A percentile compares a stretch with the other conserved stretches of the same genome.
These are phyloP conservation scores for Sebastes fasciatus DNA, from an alignment of 2,113 vertebrate species.

Conservation along the genomic window DNA sequence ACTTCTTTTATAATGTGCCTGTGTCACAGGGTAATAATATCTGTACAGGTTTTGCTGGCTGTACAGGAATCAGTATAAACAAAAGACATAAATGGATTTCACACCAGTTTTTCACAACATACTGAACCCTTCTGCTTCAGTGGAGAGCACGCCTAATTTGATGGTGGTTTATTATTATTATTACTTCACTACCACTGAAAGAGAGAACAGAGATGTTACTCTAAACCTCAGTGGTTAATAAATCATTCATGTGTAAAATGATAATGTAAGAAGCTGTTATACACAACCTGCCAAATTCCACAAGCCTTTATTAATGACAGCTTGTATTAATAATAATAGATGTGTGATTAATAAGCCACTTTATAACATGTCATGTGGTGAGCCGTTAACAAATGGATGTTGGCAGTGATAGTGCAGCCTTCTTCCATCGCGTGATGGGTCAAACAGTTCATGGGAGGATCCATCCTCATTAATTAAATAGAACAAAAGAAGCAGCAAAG, in stretches of 20 bases:
- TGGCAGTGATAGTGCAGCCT: not conserved
- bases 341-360: constrained; percentile 11
- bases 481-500: constrained; percentile 14
- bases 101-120: constrained; percentile 14
- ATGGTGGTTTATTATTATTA: constrained; percentile 17
- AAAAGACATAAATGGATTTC: constrained; percentile 27
- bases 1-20: not conserved
- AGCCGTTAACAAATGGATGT: not conserved
- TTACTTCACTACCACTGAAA: constrained; percentile 5
- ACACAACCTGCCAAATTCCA: not conserved
- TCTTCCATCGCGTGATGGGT: constrained; percentile 5
- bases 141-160: not conserved
- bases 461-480: constrained; percentile 36
- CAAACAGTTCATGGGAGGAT: constrained; percentile 23
- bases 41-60: constrained; percentile 58
- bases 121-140: not conserved
- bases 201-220: not conserved
- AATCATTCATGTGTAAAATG: not conserved
- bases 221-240: not conserved
- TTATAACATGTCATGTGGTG: not conserved
- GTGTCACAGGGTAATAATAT: not conserved
- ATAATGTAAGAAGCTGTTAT: not conserved
- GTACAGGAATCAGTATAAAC: constrained; percentile 50
- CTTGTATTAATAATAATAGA: constrained; percentile 13
- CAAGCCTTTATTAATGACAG: constrained; percentile 10